Percentiles rank a stretch among this genome's conserved stretches.
phyloP scores from a whole-genome alignment of 1,140 invertebrate genomes.

The Trialeurodes vaporariorum region DNA sequence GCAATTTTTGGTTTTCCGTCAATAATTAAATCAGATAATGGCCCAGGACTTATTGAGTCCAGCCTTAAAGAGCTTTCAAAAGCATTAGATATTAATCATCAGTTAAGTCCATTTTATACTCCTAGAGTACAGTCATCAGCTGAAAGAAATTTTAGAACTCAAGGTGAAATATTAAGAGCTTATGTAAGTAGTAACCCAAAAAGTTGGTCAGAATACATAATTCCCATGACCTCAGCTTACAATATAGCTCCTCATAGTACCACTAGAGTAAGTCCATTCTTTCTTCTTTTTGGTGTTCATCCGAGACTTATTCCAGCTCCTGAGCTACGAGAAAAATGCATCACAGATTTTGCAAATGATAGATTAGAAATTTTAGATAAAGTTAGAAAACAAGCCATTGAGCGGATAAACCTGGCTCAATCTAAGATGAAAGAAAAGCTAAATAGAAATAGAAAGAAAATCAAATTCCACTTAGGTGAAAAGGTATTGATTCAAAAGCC shows the following conservation, averaged over 20 bases:
- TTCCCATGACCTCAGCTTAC: background rate
- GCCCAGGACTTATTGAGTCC: background rate
- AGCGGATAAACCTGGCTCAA: background rate
- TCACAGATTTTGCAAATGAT: background rate
- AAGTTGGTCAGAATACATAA: background rate
- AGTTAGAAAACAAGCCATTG: background rate
- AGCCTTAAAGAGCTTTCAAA: background rate
- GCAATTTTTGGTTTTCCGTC: background rate
- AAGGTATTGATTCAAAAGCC: background rate
- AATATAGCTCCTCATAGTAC: background rate
- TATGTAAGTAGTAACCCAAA: background rate
- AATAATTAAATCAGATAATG: background rate
- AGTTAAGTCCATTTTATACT: background rate
- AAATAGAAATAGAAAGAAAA: background rate
- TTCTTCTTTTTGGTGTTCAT: background rate
- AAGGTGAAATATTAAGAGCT: background rate
- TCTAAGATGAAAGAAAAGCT: background rate
- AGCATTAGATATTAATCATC: background rate
- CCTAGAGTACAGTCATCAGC: background rate
- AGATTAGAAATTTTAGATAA: background rate
- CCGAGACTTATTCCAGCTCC: background rate
- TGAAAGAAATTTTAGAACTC: background rate
- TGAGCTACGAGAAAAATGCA: background rate
- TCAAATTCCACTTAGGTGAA: background rate
- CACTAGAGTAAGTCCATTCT: background rate